phyloP scores from a whole-genome alignment of 2,797 vertebrate species.

The Microctenopoma lineatum region DNA sequence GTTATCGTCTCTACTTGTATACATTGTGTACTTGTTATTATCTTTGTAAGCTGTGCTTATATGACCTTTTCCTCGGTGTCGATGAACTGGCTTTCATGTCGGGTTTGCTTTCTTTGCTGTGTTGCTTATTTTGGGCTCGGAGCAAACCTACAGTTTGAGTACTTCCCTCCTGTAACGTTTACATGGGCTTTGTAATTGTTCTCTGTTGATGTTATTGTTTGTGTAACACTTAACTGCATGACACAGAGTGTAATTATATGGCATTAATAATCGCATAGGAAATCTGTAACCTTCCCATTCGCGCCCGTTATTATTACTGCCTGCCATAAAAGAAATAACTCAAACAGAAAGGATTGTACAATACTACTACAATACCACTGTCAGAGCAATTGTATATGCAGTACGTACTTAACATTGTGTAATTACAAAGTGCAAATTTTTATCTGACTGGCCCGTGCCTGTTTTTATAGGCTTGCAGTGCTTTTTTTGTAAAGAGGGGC shows the following conservation, averaged over 20 bases:
- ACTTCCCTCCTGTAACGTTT: slow-evolving; percentile 73
- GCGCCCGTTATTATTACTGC: slow-evolving; percentile 56
- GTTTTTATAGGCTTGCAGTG: slow-evolving; percentile 60
- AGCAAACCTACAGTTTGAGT: slow-evolving; percentile 61
- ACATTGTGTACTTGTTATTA: slow-evolving; percentile 85
- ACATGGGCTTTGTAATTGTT: slow-evolving; percentile 78
- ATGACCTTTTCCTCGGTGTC: slow-evolving; percentile 80
- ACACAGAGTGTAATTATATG: slow-evolving; percentile 81
- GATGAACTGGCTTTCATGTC: slow-evolving; percentile 86
- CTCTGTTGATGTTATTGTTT: slow-evolving; percentile 86
- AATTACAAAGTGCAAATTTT: slow-evolving; percentile 62
- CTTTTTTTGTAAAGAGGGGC: slow-evolving; percentile 69
- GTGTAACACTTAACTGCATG: slow-evolving; percentile 83
- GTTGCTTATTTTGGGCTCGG: slow-evolving; percentile 62
- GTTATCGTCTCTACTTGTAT: slow-evolving; percentile 71
- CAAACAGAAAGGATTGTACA: slow-evolving; percentile 78
- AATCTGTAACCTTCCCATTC: slow-evolving; percentile 64
- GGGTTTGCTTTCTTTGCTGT: slow-evolving; percentile 57
- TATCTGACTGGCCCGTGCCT: slow-evolving; percentile 71
- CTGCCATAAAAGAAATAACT: slow-evolving; percentile 57
- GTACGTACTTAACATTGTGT: slow-evolving; percentile 56
- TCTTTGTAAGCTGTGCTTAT: slow-evolving; percentile 93
- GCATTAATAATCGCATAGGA: slow-evolving; percentile 75
- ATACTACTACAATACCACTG: slow-evolving; percentile 74
- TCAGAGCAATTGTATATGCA: slow-evolving; percentile 62